These are phyloP conservation scores for Pollimyrus isidori DNA, from an alignment of 2,113 vertebrate genomes.

Conservation along the genomic window DNA sequence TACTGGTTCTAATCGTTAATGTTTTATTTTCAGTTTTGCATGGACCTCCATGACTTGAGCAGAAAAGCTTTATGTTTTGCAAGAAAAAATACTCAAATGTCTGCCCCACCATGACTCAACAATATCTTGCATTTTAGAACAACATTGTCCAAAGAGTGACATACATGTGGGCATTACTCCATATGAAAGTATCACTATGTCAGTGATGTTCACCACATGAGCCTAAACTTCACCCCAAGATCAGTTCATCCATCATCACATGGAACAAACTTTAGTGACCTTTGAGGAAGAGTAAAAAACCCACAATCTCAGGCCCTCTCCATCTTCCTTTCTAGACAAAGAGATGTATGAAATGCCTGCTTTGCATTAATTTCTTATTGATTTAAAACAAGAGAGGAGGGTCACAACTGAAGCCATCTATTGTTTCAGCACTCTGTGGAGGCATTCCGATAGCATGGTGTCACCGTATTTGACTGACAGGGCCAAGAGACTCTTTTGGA, in stretches of 20 bases:
- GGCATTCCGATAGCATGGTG: slow-evolving; percentile 44
- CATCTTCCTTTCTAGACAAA: slow-evolving; percentile 31
- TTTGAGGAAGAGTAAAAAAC: slow-evolving; percentile 5
- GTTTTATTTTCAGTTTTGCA: neutral
- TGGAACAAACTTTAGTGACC: slow-evolving; percentile 21
- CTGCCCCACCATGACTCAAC: neutral
- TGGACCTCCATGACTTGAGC: neutral
- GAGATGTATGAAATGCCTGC: slow-evolving; percentile 43
- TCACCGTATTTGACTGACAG: slow-evolving; percentile 33
- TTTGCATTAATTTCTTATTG: slow-evolving; percentile 67
- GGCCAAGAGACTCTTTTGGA: slow-evolving; percentile 42
- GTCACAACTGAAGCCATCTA: slow-evolving; percentile 56
- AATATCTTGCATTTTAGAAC: neutral
- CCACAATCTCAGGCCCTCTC: neutral
- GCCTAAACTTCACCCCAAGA: neutral
- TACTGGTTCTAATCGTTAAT: neutral
- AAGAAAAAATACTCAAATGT: neutral
- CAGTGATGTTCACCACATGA: neutral
- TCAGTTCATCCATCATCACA: slow-evolving; percentile 14
- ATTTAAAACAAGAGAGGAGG: slow-evolving; percentile 48
- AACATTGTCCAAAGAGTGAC: neutral
- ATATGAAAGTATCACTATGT: neutral
- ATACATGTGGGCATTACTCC: neutral
- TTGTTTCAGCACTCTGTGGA: slow-evolving; percentile 50
- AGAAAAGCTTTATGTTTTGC: neutral